Evolutionary conservation across 1,140 invertebrate species (phyloP).

Genomic region (Elysia chlorotica): DNA sequence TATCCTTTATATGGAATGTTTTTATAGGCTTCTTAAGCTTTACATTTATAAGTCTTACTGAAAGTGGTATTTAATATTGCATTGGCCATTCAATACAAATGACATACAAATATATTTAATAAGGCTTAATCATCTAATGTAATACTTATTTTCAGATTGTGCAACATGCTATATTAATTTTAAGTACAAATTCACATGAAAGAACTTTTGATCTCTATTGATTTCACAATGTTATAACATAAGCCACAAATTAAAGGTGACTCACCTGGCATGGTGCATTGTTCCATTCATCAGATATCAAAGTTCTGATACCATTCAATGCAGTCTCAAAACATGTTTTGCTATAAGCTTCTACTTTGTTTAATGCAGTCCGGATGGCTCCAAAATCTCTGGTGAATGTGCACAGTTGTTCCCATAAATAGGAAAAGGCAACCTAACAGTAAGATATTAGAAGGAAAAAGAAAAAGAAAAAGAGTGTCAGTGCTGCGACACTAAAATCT

Average conservation of each 20-base stretch:
- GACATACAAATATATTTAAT: no score
- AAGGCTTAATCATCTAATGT: no score
- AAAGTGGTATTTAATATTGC: no score
- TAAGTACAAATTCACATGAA: no score
- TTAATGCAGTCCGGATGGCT: slow-evolving; percentile 73
- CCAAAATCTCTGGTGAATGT: slow-evolving; percentile 87
- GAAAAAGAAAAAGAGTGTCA: background rate
- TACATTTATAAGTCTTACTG: no score
- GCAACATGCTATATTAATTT: no score
- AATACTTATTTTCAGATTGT: no score
- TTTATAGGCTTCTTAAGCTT: no score
- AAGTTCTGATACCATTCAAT: slow-evolving; percentile 74
- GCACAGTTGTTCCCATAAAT: slow-evolving; percentile 77
- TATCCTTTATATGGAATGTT: no score
- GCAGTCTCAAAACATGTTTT: slow-evolving; percentile 82
- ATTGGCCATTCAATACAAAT: no score
- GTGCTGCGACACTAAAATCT: no score
- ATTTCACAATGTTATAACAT: background rate
- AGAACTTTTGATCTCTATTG: no score
- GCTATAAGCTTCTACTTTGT: slow-evolving; percentile 78
- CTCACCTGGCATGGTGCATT: slow-evolving; percentile 69
- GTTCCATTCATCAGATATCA: slow-evolving; percentile 84
- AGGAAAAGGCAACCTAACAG: slow-evolving; percentile 77
- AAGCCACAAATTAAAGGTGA: background rate
- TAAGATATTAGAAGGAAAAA: slow-evolving; percentile 9